Evolutionary conservation across 2,888 invertebrate species (phyloP), one percentile per base, ranked within the genome.

Genomic region (Anaspis maculata): DNA sequence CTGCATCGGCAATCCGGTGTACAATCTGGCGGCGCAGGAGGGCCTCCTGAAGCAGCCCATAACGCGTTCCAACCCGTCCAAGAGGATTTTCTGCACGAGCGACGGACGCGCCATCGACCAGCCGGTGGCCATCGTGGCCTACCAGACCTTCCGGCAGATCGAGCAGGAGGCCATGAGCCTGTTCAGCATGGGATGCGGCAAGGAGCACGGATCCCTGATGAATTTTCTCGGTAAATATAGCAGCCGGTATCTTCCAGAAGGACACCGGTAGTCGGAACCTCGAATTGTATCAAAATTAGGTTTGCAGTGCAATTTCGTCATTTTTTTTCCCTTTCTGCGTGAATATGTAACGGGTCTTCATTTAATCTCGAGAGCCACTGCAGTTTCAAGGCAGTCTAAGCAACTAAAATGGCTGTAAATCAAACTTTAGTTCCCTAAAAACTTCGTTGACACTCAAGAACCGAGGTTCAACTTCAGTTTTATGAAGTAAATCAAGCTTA

Each of bases 1-100:
- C 26, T 77, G 79, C 52, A 68, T 79, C 19, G 77, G 79, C 3
- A 81, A 84, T 57, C 77, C 83, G 1, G 72, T 81, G 12, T 83
- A 76, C 51, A 79, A 77, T 6, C 56, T 82, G 34, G 81, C 81
- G 3, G 79, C 78, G 1, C 76, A 76, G 52, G 82, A 82, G 50
- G 74, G 77, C 28, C 67, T 82, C 11, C 55, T 81, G 34, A 73
- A 74, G 45, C 59, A 72, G n/a, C 79, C 79, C 1, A 50, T 77
- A 9, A 69, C 73, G 9, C 59, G 70, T 12, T 73, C 75, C 46
- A 64, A 71, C 2, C 70, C 70, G 10, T 68, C 70, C n/a, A 71
- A 70, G 34, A 76, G 76, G 6, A 58, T 79, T 21, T 80, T 76
- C 50, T 79, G 79, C 55, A 79, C 79, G 1, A 80, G 79, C 54